Base-by-base conservation (phyloP, 2,888 invertebrate genomes). In the Euzophera pinguis region DNA sequence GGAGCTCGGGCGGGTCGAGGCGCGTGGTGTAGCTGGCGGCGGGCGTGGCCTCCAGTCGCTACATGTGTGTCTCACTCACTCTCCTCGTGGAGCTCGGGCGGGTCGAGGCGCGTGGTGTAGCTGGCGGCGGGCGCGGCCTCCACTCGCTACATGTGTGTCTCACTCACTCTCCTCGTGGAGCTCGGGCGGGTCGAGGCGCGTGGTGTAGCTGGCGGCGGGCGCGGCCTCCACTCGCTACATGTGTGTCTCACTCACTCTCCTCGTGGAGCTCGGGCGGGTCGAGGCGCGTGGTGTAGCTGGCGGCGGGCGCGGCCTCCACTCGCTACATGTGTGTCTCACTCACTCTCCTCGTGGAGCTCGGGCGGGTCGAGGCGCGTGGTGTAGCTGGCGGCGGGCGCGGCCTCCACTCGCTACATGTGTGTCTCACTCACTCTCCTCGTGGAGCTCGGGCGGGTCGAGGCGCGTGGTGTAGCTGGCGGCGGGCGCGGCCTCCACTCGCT, bases 391-490 rank as follows among this genome's bases (percentile, higher is more conserved):
- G 67, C 68, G 62, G 71, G 69, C 14, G 75, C 68, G 65, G 76
- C 75, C 62, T 87, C 86, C 13, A 89, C 89, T 52, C 86, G 81
- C 71, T 7, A 22, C 2, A 17, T 0, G 34, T 34, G 34, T 22
- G 22, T 22, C n/a, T n/a, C 22, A 73, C 83, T 79, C 41, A 84
- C 84, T 82, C 67, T 85, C 84, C 42, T 84, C 84, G 1, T 75
- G 76, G 38, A 17, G 50, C 41, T 51, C 61, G 37, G 55, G 62
- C 51, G 58, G 57, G 54, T 84, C 84, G 35, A 87, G 55, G 41
- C 84, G 68, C 57, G 88, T 88, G 59, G 82, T 83, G 79, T 86
- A 87, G 27, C 62, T 61, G 56, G 76, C 75, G 55, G 67, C 68
- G 62, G 71, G 69, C 14, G 75, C 68, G 65, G 76, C 75, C 62